phyloP scores from a whole-genome alignment of 1,140 invertebrate genomes.

The Anadara kagoshimensis region DNA sequence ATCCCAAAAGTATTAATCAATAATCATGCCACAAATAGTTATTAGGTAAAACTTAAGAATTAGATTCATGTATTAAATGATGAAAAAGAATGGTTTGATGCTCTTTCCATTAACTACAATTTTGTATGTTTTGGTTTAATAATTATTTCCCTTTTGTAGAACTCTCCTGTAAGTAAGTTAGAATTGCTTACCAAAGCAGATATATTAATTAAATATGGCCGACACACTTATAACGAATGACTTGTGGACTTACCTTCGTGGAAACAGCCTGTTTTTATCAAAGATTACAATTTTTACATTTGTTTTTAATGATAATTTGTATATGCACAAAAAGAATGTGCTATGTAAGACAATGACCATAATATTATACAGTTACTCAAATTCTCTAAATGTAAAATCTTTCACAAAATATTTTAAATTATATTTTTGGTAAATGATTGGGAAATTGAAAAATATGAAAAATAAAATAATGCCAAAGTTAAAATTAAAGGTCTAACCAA shows the following conservation, averaged over 20 bases:
- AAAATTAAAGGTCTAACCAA: neutral
- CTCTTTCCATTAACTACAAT: neutral
- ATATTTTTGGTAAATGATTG: neutral
- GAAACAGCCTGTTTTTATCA: neutral
- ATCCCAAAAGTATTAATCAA: neutral
- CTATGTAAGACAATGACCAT: neutral
- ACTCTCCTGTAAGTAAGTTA: neutral
- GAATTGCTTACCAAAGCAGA: neutral
- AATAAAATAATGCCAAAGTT: neutral
- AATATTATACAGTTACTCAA: neutral
- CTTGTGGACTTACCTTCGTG: neutral
- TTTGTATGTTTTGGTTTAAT: neutral
- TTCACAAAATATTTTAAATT: neutral
- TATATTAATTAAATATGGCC: neutral
- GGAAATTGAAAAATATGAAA: neutral
- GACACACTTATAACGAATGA: neutral
- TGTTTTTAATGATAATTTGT: neutral
- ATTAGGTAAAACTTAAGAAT: no score
- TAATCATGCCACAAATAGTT: neutral
- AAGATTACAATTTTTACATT: neutral
- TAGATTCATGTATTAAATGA: neutral
- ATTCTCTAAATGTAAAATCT: neutral
- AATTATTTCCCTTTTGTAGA: neutral
- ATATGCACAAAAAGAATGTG: neutral
- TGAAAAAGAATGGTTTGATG: neutral